These are phyloP conservation scores for Microhierax caerulescens DNA, from an alignment of 2,797 vertebrate genomes.

Conservation along the genomic window DNA sequence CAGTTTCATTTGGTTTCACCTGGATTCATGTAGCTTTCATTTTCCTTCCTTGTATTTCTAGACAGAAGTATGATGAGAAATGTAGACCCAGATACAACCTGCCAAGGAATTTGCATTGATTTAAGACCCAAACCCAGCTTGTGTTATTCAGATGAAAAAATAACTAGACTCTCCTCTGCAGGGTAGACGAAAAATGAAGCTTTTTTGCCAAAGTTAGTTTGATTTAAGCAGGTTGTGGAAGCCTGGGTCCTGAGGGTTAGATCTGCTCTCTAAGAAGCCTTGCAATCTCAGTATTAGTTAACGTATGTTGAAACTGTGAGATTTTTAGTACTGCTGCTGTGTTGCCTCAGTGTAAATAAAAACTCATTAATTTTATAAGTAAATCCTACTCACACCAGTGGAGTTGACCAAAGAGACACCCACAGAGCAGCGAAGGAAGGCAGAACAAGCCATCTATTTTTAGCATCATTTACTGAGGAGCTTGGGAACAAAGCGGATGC, in stretches of 20 bases:
- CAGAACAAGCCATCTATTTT: not conserved
- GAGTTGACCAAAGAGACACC: not conserved
- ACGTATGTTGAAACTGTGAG: not conserved
- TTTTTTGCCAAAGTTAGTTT: not conserved
- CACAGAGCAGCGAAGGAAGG: not conserved
- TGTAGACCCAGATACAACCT: not conserved
- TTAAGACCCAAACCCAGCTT: not conserved
- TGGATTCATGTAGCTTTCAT: not conserved
- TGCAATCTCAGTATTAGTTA: not conserved
- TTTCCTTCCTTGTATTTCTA: not conserved
- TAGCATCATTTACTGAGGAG: not conserved
- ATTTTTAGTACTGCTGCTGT: not conserved
- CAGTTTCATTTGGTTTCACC: not conserved
- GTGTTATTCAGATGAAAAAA: not conserved
- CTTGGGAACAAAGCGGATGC: not conserved
- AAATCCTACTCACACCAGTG: not conserved
- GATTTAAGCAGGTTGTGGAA: not conserved
- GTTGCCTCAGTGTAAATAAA: not conserved
- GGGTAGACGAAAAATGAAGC: not conserved
- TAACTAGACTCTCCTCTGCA: not conserved
- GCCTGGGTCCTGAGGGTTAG: not conserved
- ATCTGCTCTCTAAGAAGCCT: not conserved
- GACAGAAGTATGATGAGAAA: not conserved
- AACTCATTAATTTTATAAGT: not conserved
- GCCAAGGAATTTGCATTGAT: not conserved